Conservation (phyloP, 1,140 invertebrate species). For the Telenomus remus region DNA sequence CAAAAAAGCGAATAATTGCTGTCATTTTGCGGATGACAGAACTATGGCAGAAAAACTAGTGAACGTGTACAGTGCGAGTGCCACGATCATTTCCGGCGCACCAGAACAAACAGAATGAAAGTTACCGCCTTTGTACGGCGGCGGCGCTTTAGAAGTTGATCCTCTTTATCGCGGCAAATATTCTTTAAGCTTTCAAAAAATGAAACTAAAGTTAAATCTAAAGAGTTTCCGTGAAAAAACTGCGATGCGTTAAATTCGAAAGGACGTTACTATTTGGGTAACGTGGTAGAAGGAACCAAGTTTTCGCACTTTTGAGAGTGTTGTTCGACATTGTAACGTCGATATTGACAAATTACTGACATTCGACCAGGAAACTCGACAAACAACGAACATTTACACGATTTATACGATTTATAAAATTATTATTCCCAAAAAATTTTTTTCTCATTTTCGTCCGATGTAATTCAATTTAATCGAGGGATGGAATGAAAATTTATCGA, state of each 20-base stretch:
- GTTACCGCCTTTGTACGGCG: conserved; percentile 64
- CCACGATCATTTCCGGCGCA: conserved; percentile 65
- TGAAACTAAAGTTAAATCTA: conserved; percentile 69
- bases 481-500: too few relatives aligned
- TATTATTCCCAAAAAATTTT: too few relatives aligned
- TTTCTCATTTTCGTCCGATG: too few relatives aligned
- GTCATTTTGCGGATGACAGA: conserved; percentile 43
- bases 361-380: too few relatives aligned
- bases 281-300: conserved; percentile 44
- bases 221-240: conserved; percentile 38
- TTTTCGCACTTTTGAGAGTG: conserved; percentile 34
- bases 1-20: conserved; percentile 48
- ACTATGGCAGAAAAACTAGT: conserved; percentile 42
- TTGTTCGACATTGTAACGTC: conserved; percentile 1
- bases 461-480: too few relatives aligned
- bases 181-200: conserved; percentile 69
- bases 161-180: conserved; percentile 70
- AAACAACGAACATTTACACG: too few relatives aligned
- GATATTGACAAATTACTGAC: conserved; percentile 14
- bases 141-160: conserved; percentile 62
- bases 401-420: too few relatives aligned
- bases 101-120: conserved; percentile 70
- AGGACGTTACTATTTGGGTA: conserved; percentile 50
- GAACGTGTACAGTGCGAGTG: conserved; percentile 65
- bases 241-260: too few relatives aligned